Conservation (phyloP, 1,140 invertebrate species). For the Drosophila nigromelanica region DNA sequence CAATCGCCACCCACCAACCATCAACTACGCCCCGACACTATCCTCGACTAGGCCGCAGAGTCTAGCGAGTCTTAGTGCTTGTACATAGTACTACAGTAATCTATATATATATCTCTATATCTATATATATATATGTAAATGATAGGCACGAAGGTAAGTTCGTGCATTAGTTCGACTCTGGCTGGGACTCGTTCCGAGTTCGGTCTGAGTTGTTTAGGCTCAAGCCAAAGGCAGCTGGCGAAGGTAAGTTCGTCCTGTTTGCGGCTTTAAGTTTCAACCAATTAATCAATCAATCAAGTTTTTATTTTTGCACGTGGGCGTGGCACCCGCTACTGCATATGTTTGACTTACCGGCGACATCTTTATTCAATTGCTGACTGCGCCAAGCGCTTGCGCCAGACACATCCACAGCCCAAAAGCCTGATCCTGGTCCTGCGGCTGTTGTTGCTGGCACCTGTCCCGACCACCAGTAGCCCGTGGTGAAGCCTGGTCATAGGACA, state of each 20-base stretch:
- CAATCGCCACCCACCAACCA: slow-evolving; percentile 13
- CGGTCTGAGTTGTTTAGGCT: slow-evolving; percentile 53
- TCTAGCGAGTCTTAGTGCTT: slow-evolving; percentile 69
- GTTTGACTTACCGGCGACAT: slow-evolving; percentile 76
- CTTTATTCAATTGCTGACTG: slow-evolving; percentile 76
- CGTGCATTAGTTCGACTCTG: slow-evolving; percentile 60
- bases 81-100: slow-evolving; percentile 39
- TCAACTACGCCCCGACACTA: slow-evolving; percentile 42
- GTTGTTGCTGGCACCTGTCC: slow-evolving; percentile 14
- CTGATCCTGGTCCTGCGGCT: slow-evolving; percentile 27
- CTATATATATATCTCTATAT: slow-evolving; percentile 14
- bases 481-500: neutral
- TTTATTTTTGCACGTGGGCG: slow-evolving; percentile 58
- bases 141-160: slow-evolving; percentile 79
- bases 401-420: neutral
- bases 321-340: slow-evolving; percentile 49
- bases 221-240: slow-evolving; percentile 53
- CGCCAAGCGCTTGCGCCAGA: slow-evolving; percentile 17
- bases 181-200: slow-evolving; percentile 32
- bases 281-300: slow-evolving; percentile 57
- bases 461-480: too few relatives aligned
- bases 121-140: neutral
- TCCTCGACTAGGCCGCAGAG: slow-evolving; percentile 60
- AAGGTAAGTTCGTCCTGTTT: slow-evolving; percentile 76
- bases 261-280: slow-evolving; percentile 68